Base-by-base conservation (phyloP, 1,140 invertebrate species). In the Microvelia longipes region DNA sequence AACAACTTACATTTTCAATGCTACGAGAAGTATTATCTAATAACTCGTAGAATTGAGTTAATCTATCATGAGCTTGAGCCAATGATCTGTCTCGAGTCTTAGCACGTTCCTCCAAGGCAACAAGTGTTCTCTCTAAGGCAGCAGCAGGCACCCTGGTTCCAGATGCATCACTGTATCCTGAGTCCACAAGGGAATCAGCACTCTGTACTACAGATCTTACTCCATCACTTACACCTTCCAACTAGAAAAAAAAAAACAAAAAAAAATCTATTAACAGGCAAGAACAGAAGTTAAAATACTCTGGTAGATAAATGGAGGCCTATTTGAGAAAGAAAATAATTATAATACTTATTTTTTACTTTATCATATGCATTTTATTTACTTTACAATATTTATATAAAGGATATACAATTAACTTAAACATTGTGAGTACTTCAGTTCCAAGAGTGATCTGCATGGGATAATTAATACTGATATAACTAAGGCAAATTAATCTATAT, bases 121-220 rank as follows among this genome's bases (percentile, higher is more conserved):
- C 87, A 2, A 94, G 79, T 71, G 93, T 92, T 75, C 89, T 88
- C 66, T 86, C 85, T 2, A 96, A 79, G 24, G 82, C 82, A 60
- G 92, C 89, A 68, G 95, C 87, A 83, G 93, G 86, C 74, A 93
- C 87, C 69, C 89, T 85, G 0, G 89, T 89, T 68, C 89, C 87
- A 1, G 86, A 84, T 0, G 90, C 85, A 73, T 94, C 92, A 0
- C 90, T 86, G 76, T 93, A 91, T 13, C 92, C 92, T 68, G 86
- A 87, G 72, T 91, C 88, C 0, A 92, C 88, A 1, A 97, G 80
- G 24, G 86, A 84, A 73, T 93, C 90, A 0, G 89, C 88, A 5
- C 86, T 83, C 25, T 82, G 79, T n/a, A 90, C 87, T 0, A 90
- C 83, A 73, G 88, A 85, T 5, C 82, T 82, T 0, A 96, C 82